Conservation (phyloP, 2,888 invertebrate genomes). For the Hirtodrosophila confusa region DNA sequence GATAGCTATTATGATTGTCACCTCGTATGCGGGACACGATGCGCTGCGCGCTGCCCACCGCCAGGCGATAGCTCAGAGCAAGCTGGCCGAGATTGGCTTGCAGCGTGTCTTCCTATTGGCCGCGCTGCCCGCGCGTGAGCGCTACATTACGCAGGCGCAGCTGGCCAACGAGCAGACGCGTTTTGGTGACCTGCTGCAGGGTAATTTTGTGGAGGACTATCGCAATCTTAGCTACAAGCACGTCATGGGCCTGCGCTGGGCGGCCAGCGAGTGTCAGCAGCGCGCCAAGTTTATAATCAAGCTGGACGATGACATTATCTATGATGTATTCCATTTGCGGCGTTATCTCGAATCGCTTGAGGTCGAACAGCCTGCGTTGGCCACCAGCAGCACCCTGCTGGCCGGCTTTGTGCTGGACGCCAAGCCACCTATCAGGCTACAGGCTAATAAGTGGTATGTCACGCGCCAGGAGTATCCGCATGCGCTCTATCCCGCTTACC, state of each 20-base stretch:
- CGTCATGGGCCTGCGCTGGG: slow-evolving; percentile 92
- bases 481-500: slow-evolving; percentile 89
- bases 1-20: slow-evolving; percentile 86
- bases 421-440: slow-evolving; percentile 87
- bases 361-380: slow-evolving; percentile 73
- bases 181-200: slow-evolving; percentile 90
- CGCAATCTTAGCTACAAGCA: slow-evolving; percentile 93
- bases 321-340: slow-evolving; percentile 87
- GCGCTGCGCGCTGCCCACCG: slow-evolving; percentile 89
- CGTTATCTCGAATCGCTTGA: slow-evolving; percentile 84
- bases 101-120: slow-evolving; percentile 90
- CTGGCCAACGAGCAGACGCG: slow-evolving; percentile 87
- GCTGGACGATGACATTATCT: slow-evolving; percentile 92
- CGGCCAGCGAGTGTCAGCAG: slow-evolving; percentile 86
- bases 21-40: slow-evolving; percentile 91
- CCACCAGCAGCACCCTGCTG: slow-evolving; percentile 84
- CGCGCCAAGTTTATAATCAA: slow-evolving; percentile 89
- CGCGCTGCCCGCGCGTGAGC: slow-evolving; percentile 85
- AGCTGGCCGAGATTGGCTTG: slow-evolving; percentile 86
- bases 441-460: slow-evolving; percentile 92
- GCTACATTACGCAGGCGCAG: slow-evolving; percentile 85
- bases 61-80: slow-evolving; percentile 86
- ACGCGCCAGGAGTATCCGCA: slow-evolving; percentile 87
- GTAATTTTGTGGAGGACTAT: slow-evolving; percentile 91
- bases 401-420: slow-evolving; percentile 89